These are phyloP conservation scores for Hypomecis atomaria DNA, from an alignment of 2,888 invertebrate genomes.

Conservation along the genomic window DNA sequence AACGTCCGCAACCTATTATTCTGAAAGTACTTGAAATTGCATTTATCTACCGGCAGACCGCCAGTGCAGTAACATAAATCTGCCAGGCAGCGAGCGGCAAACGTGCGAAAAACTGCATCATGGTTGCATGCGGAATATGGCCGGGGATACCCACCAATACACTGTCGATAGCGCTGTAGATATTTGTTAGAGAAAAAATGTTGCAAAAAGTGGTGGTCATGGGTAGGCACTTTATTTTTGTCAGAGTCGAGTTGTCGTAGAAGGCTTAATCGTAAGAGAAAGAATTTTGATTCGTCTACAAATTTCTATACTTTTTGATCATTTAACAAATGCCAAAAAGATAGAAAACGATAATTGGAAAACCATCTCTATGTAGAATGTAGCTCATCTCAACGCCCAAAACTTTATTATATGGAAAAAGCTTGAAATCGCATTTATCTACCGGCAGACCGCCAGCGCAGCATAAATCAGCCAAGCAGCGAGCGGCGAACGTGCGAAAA, in stretches of 20 bases:
- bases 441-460: constrained; percentile 3
- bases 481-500: constrained; percentile 34
- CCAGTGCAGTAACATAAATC: constrained; percentile 46
- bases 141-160: constrained; percentile 3
- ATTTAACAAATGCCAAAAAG: not conserved
- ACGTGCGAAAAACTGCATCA: constrained; percentile 43
- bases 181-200: not conserved
- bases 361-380: too few species aligned
- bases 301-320: too few species aligned
- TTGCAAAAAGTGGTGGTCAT: not conserved
- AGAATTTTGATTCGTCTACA: too few species aligned
- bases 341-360: too few species aligned
- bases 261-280: too few species aligned
- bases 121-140: constrained; percentile 25
- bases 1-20: too few species aligned
- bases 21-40: too few species aligned
- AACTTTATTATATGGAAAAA: constrained; percentile 35
- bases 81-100: constrained; percentile 34
- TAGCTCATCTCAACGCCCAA: too few species aligned
- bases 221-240: too few species aligned
- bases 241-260: too few species aligned
- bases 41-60: not conserved
- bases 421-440: constrained; percentile 46
- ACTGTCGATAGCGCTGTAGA: not conserved
- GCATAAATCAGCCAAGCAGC: too few species aligned